Percentiles rank a stretch among this genome's conserved stretches.
phyloP scores from a whole-genome alignment of 2,888 invertebrate genomes.

The Syrphus vitripennis region DNA sequence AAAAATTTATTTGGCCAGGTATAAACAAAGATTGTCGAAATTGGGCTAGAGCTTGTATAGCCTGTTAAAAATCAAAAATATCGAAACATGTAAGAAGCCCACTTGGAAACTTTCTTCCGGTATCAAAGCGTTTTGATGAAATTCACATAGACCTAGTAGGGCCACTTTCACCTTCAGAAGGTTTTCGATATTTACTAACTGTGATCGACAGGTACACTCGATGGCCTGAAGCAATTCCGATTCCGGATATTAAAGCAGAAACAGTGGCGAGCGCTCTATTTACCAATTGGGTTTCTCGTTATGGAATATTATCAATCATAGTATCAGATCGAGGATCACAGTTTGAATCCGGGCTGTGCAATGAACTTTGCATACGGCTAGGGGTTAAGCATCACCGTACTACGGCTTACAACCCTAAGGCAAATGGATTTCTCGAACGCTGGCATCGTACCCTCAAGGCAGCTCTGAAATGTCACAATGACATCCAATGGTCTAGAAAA shows the following conservation, averaged over 20 bases:
- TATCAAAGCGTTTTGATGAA: conserved; percentile 35
- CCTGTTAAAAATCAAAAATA: no score
- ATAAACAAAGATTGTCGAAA: conserved; percentile 41
- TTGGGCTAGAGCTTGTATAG: neutral
- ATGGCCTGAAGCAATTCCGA: conserved; percentile 50
- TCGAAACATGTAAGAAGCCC: conserved; percentile 2
- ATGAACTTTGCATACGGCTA: neutral
- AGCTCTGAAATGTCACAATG: neutral
- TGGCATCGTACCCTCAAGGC: conserved; percentile 6
- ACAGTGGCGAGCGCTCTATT: neutral
- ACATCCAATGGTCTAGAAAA: neutral
- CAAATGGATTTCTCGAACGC: neutral
- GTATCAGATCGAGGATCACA: neutral
- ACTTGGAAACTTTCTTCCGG: neutral
- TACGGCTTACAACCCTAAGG: neutral
- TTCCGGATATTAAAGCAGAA: neutral
- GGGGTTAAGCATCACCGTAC: no score
- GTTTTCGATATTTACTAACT: conserved; percentile 17
- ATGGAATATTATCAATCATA: neutral
- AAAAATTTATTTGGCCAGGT: conserved; percentile 29
- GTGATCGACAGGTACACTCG: conserved; percentile 43
- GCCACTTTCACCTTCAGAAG: conserved; percentile 10
- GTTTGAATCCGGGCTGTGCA: neutral
- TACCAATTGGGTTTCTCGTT: neutral
- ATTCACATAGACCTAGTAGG: conserved; percentile 61